These are phyloP conservation scores for Schizopygopsis pylzovi DNA, from an alignment of 2,797 vertebrate genomes.

Conservation along the genomic window DNA sequence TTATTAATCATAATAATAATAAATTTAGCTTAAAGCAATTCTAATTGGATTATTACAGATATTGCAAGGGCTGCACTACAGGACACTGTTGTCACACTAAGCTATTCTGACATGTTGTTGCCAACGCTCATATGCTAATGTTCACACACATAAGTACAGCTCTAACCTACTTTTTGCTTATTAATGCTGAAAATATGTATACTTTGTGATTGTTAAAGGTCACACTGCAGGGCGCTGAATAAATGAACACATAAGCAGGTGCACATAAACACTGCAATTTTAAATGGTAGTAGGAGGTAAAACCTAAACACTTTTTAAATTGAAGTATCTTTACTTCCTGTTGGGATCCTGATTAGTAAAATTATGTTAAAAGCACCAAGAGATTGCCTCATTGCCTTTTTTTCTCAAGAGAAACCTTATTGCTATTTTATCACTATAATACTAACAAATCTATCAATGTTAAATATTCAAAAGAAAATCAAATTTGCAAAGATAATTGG, in stretches of 20 bases:
- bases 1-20: neutral
- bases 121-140: slow-evolving; percentile 32
- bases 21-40: neutral
- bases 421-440: neutral
- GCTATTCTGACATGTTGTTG: slow-evolving; percentile 16
- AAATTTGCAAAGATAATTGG: neutral
- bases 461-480: neutral
- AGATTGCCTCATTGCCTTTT: neutral
- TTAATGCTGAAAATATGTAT: slow-evolving; percentile 10
- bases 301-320: neutral
- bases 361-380: slow-evolving; percentile 2
- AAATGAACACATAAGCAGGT: slow-evolving; percentile 6
- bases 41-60: too few species aligned
- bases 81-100: slow-evolving; percentile 24
- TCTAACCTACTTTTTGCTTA: slow-evolving; percentile 11
- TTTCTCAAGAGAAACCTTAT: neutral
- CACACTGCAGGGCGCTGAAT: slow-evolving; percentile 2
- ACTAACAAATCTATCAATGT: neutral
- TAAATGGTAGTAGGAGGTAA: neutral
- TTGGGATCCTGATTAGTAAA: neutral
- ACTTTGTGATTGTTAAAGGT: neutral
- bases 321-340: neutral
- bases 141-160: neutral
- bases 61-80: neutral
- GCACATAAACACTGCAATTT: neutral